Percentiles rank a stretch among this genome's conserved stretches.
These are phyloP conservation scores for Cephus rjabovi DNA, from an alignment of 2,888 invertebrate species.

Conservation along the genomic window DNA sequence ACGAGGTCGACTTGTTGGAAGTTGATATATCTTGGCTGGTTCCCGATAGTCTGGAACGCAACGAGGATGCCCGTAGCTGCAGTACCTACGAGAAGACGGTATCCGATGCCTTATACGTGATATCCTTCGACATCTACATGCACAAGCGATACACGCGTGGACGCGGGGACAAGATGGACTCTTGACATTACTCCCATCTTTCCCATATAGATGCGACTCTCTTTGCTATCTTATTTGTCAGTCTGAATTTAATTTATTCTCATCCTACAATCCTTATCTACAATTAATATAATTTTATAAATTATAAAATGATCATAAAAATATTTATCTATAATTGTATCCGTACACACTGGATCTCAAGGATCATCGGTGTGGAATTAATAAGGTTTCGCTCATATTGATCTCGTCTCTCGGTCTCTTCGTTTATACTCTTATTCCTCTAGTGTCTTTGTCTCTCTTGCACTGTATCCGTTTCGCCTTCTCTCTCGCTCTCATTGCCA, in stretches of 20 bases:
- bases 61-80: background rate
- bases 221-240: background rate
- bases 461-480: conserved; percentile 15
- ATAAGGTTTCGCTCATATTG: background rate
- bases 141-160: background rate
- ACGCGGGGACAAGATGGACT: background rate
- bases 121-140: background rate
- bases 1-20: conserved; percentile 9
- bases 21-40: background rate
- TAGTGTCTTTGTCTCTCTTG: background rate
- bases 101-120: conserved; percentile 7
- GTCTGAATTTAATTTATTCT: background rate
- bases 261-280: background rate
- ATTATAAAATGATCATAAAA: background rate
- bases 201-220: background rate
- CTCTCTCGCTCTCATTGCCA: background rate
- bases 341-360: background rate
- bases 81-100: background rate
- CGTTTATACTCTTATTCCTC: background rate
- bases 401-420: background rate
- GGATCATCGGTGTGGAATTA: background rate
- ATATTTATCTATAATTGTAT: background rate
- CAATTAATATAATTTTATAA: background rate
- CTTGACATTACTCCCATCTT: background rate
- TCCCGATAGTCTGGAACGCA: conserved; percentile 3